A percentile compares a stretch with the other conserved stretches of the same genome.
phyloP scores from a whole-genome alignment of 37 sponge, comb jelly and placozoan genomes.

The Beroe forskalii region DNA sequence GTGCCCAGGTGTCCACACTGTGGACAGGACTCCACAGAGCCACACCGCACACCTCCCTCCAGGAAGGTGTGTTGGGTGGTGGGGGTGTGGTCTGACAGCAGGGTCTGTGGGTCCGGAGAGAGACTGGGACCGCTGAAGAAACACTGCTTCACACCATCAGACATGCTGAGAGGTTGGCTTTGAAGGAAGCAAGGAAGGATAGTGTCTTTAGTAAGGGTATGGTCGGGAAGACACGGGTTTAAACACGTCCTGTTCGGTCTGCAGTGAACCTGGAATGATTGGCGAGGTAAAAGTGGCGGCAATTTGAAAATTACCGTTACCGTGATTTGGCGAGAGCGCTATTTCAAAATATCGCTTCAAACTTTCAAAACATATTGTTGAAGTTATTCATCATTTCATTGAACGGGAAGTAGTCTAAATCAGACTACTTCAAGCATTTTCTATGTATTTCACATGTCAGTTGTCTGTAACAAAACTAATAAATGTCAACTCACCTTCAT shows the following conservation, averaged over 20 bases:
- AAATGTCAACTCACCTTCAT: conserved; percentile 13
- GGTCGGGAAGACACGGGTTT: conserved; percentile 5
- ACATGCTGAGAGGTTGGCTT: too few relatives aligned
- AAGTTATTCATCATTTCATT: too few relatives aligned
- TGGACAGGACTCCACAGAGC: not conserved
- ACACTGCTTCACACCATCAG: not conserved
- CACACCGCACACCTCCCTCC: not conserved
- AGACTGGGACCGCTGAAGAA: not conserved
- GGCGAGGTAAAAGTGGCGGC: too few relatives aligned
- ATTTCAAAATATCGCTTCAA: too few relatives aligned
- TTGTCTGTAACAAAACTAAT: too few relatives aligned
- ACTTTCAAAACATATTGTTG: too few relatives aligned
- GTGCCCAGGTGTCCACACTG: not conserved
- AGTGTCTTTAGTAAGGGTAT: not conserved
- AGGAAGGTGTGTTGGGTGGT: not conserved
- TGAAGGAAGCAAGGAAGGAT: conserved; percentile 26
- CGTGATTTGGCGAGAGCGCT: too few relatives aligned
- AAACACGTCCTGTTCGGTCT: not conserved
- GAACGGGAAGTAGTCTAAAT: too few relatives aligned
- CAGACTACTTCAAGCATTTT: too few relatives aligned
- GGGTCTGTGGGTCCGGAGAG: not conserved
- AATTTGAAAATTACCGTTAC: too few relatives aligned
- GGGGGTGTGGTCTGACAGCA: not conserved
- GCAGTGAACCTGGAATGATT: conserved; percentile 16
- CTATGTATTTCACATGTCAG: too few relatives aligned